A percentile compares a stretch with the other conserved stretches of the same genome.
These are phyloP conservation scores for Aphelocoma californica DNA, from an alignment of 2,797 vertebrate species.

Conservation along the genomic window DNA sequence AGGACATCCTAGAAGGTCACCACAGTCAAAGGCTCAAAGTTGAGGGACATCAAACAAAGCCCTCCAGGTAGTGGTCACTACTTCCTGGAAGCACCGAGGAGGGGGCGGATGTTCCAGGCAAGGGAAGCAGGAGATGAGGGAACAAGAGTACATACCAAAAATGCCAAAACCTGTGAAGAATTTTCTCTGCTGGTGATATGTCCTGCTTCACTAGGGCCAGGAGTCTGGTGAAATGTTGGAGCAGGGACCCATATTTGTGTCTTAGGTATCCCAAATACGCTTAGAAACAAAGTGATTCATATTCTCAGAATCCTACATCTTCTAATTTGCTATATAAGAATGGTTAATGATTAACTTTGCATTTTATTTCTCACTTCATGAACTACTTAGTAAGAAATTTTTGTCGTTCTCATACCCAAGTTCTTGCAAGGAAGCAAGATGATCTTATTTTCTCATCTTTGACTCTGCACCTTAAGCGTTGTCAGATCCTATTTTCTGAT, in stretches of 20 bases:
- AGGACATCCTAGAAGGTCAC: not conserved
- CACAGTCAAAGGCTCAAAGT: not conserved
- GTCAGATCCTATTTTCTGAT: not conserved
- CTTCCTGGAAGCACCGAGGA: not conserved
- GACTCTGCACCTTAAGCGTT: not conserved
- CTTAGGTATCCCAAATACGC: not conserved
- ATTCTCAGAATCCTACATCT: not conserved
- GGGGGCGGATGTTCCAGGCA: not conserved
- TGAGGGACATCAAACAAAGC: not conserved
- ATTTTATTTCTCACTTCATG: not conserved
- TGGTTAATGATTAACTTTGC: not conserved
- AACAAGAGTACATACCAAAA: not conserved
- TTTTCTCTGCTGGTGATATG: not conserved
- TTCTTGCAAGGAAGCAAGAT: not conserved
- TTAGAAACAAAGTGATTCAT: not conserved
- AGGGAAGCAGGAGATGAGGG: not conserved
- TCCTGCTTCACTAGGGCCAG: not conserved
- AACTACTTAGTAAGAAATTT: not conserved
- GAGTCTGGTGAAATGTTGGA: not conserved
- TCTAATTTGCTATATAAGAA: not conserved
- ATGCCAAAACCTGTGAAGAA: not conserved
- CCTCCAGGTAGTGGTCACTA: not conserved
- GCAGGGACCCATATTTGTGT: not conserved
- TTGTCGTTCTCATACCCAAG: not conserved
- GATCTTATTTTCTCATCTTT: not conserved